Percentiles rank a stretch among this genome's conserved stretches.
Conservation (phyloP, 92 coral and sea anemone genomes). For the Desmophyllum pertusum region DNA sequence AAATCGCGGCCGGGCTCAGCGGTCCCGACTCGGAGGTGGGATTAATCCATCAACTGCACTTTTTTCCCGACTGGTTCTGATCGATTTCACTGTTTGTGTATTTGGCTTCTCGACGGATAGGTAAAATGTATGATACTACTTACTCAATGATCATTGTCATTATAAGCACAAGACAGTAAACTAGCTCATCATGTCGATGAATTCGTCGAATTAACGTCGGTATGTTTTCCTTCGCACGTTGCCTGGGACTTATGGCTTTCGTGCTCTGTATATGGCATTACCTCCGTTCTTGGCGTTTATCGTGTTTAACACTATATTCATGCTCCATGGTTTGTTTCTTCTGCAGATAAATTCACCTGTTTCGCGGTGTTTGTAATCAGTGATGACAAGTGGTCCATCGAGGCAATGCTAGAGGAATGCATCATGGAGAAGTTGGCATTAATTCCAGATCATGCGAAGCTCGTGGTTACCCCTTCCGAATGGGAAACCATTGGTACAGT, state of each 20-base stretch:
- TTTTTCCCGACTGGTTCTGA: no score
- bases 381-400: background rate
- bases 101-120: no score
- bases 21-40: no score
- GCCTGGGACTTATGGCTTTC: background rate
- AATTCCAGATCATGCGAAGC: background rate
- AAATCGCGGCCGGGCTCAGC: no score
- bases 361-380: background rate
- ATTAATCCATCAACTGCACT: no score
- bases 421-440: background rate
- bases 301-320: background rate
- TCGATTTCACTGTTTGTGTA: no score
- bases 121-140: no score
- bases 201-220: no score
- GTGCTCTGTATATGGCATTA: background rate
- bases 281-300: background rate
- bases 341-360: background rate
- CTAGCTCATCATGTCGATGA: no score
- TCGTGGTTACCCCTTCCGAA: background rate
- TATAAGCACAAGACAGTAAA: no score
- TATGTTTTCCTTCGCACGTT: no score
- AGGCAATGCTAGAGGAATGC: background rate
- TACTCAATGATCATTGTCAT: no score
- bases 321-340: background rate
- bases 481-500: background rate